Evolutionary conservation across 2,113 vertebrate genomes (phyloP), one percentile per base, ranked within the genome.

Genomic region (Larimichthys crocea): DNA sequence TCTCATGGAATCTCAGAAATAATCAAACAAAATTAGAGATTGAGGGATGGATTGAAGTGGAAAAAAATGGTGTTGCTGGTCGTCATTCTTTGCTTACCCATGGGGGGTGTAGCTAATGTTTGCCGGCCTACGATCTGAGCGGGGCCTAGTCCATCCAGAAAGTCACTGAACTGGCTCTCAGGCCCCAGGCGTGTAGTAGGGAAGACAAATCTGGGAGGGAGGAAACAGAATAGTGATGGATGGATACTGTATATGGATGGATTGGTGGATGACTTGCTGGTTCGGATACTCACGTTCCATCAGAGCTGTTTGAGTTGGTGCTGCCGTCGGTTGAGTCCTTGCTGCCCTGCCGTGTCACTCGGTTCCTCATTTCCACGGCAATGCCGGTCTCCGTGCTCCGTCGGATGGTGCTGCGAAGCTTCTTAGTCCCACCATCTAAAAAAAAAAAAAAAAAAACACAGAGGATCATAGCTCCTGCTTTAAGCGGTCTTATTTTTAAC

Each of bases 281-380:
- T 12, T 0, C 8, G 7, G 44, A 52, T 22, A 96, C 98, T 94
- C 94, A 99, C 98, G 96, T 97, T 96, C 98, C 98, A 0, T 99
- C 98, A 0, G 98, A 99, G 96, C 98, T 99, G 94, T 98, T 99
- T 86, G 98, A 99, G 95, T 99, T 99, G 90, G 98, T 99, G 94
- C 98, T 99, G 84, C 98, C 98, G 0, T 99, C 98, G 0, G 98
- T 99, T 26, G 98, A 99, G 49, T 99, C 98, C 40, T 97, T 96
- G 92, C 98, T 99, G 88, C 98, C 96, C 84, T 99, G 98, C 83
- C 98, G 96, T 0, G 97, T 98, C 29, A 99, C 95, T 1, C 98
- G 94, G 90, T 96, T 99, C 86, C 97, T 94, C 98, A 99, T 97
- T 95, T 99, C 98, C 93, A 99, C 98, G 0, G 98, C 98, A 10